Base-by-base conservation (phyloP, 2,888 invertebrate genomes). In the Electrophaes corylata region DNA sequence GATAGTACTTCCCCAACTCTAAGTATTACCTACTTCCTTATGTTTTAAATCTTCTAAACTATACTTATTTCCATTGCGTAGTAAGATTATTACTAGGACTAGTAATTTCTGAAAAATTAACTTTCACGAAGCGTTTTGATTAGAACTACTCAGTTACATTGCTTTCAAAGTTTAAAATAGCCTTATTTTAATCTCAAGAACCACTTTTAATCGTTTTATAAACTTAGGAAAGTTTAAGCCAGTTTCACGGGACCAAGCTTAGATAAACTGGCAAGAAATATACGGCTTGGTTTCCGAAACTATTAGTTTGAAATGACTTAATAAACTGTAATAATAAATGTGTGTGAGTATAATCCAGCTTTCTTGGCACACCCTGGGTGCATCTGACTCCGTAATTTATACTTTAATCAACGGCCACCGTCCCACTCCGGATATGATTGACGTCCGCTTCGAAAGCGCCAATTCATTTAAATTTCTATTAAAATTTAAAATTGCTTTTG, bases 381-480 rank as follows among this genome's bases (percentile, higher is more conserved):
- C 63, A 68, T 62, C 64, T 52, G 47, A 55, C 41, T 59, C 37
- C 47, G 71, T 81, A 80, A 80, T 82, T 80, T 78, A 79, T 82
- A 79, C 75, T 81, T 81, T 81, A 84, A 83, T 84, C 78, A 80
- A 78, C 71, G 69, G 62, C 65, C 68, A 64, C 55, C 55, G 55
- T 55, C 40, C 60, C 67, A 45, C 59, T 33, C 71, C 78, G 81
- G 84, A 81, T 76, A 79, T 82, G 75, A 77, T 70, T 70, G 75
- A 78, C 73, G 70, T 82, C 79, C 78, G 78, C 65, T 71, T 72
- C 67, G 64, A 75, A 63, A 65, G 67, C 64, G 51, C 51, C 44
- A 60, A 52, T 50, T 54, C 53, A 59, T 59, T 51, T 48, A 48
- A 55, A 33, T 55, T 55, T 39, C 47, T 48, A 55, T 55, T 60